Evolutionary conservation across 2,888 invertebrate species (phyloP).

Genomic region (Chrysolina oricalcia): DNA sequence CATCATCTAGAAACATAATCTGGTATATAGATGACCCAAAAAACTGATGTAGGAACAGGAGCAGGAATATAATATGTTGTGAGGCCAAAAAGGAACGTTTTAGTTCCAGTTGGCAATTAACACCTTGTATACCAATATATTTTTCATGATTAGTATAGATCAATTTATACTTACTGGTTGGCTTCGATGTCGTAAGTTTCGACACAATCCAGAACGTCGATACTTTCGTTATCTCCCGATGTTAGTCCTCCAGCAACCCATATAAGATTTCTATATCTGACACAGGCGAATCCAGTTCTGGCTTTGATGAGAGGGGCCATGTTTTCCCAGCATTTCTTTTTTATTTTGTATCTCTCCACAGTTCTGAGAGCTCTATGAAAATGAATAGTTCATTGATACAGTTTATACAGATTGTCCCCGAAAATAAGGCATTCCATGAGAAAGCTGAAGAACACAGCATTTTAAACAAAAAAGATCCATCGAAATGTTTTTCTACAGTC

Average conservation of each 20-base stretch:
- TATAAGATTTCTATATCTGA: conserved; percentile 78
- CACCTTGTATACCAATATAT: too few species aligned
- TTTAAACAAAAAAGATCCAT: too few species aligned
- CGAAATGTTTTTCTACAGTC: too few species aligned
- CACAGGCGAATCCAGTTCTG: conserved; percentile 77
- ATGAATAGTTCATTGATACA: background rate
- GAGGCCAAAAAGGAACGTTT: too few species aligned
- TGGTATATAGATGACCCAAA: too few species aligned
- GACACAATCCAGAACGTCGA: conserved; percentile 75
- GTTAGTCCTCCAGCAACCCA: conserved; percentile 85
- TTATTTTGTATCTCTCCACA: conserved; percentile 78
- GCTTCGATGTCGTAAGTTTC: conserved; percentile 79
- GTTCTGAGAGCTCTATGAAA: conserved; percentile 59
- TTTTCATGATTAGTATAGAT: too few species aligned
- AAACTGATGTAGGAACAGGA: too few species aligned
- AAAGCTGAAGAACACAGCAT: too few species aligned
- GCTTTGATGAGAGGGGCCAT: conserved; percentile 76
- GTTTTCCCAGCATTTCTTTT: conserved; percentile 75
- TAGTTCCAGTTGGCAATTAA: too few species aligned
- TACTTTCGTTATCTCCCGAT: conserved; percentile 73
- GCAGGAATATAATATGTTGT: too few species aligned
- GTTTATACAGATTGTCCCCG: background rate
- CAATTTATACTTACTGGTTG: conserved; percentile 72
- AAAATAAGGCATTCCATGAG: background rate
- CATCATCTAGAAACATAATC: too few species aligned